These are phyloP conservation scores for Molorchus minor DNA, from an alignment of 2,888 invertebrate species.

Conservation along the genomic window DNA sequence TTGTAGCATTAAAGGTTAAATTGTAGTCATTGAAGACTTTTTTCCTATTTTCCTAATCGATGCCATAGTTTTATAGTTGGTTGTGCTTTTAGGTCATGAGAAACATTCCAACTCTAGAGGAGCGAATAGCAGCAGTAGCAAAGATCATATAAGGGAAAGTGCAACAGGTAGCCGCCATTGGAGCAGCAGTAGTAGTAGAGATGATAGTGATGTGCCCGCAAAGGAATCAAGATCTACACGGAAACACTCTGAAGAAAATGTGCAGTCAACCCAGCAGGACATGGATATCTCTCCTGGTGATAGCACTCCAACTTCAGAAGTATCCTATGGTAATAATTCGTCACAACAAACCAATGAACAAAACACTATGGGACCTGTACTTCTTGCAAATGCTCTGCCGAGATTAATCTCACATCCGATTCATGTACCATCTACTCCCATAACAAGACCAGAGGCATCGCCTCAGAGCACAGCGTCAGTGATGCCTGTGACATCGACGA, in stretches of 20 bases:
- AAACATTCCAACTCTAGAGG: conserved; percentile 80
- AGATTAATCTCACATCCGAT: conserved; percentile 69
- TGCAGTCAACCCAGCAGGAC: conserved; percentile 66
- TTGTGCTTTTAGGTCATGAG: conserved; percentile 69
- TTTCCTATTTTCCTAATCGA: no score
- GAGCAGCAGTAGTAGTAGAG: conserved; percentile 56
- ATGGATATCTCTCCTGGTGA: conserved; percentile 95
- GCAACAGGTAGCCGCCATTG: conserved; percentile 58
- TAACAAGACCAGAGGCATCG: conserved; percentile 49
- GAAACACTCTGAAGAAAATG: conserved; percentile 48
- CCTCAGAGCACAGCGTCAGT: conserved; percentile 54
- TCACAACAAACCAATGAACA: conserved; percentile 65
- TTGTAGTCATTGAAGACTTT: no score
- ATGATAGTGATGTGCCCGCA: conserved; percentile 49
- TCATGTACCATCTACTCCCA: conserved; percentile 52
- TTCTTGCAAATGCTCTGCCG: conserved; percentile 74
- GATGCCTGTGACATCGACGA: conserved; percentile 60
- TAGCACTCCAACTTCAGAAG: conserved; percentile 87
- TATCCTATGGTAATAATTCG: conserved; percentile 68
- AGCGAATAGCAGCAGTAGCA: conserved; percentile 60
- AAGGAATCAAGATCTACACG: conserved; percentile 56
- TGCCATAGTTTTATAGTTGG: no score
- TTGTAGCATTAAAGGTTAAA: no score
- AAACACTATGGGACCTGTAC: conserved; percentile 65
- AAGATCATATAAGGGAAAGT: conserved; percentile 48